Evolutionary conservation across 1,140 invertebrate genomes (phyloP), one percentile per base, ranked within the genome.

Genomic region (Drosophila lacertosa): DNA sequence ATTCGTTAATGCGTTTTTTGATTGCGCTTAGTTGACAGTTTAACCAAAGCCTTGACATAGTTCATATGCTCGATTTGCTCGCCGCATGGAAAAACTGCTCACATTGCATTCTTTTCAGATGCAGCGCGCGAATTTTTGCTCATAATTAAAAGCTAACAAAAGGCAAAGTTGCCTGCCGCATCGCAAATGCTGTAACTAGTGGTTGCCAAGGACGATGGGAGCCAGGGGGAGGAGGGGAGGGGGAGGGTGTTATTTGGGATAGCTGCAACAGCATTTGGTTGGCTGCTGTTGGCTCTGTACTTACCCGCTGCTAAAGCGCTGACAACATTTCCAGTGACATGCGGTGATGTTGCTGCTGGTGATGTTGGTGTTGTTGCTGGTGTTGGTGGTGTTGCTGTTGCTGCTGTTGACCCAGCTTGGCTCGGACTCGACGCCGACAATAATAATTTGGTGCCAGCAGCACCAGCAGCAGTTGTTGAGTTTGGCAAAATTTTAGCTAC

Each of bases 121-220:
- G 35, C 62, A 47, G 35, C 53, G 67, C 67, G 70, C 69, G 39
- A 50, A 81, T 65, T 76, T 73, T 64, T 57, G 59, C 63, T 72
- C 68, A 77, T 89, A 89, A 89, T 89, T 89, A 89, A 89, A 89
- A 89, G 86, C 83, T 83, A 89, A 89, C 86, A 82, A 79, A 79
- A 74, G 67, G 62, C 53, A 70, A 80, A 74, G 50, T 48, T 60
- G 58, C 51, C 58, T 60, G 58, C 51, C 58, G 44, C 67, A 39
- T 53, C 55, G 39, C 57, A 39, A 57, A 63, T 45, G 44, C 48
- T 50, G 33, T 47, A 58, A 71, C 68, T 44, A 54, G 50, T 39
- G 55, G 15, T 48, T 42, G 42, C 11, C 22, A 60, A 35, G 18
- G 11, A 24, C 24, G 11, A 20, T 7, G 32, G 20, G 4, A 9